Base-by-base conservation (phyloP, 2,888 invertebrate genomes). In the Drosophila eohydei region DNA sequence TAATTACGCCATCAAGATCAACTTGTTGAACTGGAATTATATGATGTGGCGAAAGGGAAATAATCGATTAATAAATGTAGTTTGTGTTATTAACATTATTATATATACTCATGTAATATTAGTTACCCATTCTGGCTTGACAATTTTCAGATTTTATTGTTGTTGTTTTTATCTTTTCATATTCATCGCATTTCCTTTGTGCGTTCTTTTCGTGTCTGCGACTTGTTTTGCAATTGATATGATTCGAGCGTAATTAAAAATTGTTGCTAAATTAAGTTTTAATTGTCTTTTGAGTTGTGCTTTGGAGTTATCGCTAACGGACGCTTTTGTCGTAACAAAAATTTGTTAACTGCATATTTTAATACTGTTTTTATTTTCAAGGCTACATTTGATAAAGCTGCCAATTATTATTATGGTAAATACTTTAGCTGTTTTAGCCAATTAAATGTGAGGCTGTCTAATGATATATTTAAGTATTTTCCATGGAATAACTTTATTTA, bases 191-290 rank as follows among this genome's bases (percentile, higher is more conserved):
- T 56, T 66, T 63, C 32, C 51, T 50, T 41, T 64, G 59, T 83
- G 63, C 44, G 70, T 63, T 75, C 78, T 80, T 44, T 59, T 61
- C 68, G 34, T 77, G 63, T 80, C 46, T 46, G 8, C 4, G 30
- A 21, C 48, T 48, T 63, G 65, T 69, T 77, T 63, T 48, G 64
- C 56, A 71, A 68, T 65, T 78, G 55, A 58, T 57, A 54, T 63
- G 79, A 87, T 87, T 83, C 69, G 63, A 56, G n/a, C 26, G 51
- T 52, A 58, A 83, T 83, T 83, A 74, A 52, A 74, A 16, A 38
- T 54, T 38, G 48, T 78, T 64, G 56, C 41, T 55, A 54, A 82
- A 79, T 69, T 59, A 61, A 38, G 61, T 58, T 67, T 43, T 79
- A 68, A 81, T 57, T 54, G 48, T 40, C 32, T 76, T 72, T 44